phyloP scores from a whole-genome alignment of 2,113 vertebrate species.

The Megaleporinus macrocephalus region DNA sequence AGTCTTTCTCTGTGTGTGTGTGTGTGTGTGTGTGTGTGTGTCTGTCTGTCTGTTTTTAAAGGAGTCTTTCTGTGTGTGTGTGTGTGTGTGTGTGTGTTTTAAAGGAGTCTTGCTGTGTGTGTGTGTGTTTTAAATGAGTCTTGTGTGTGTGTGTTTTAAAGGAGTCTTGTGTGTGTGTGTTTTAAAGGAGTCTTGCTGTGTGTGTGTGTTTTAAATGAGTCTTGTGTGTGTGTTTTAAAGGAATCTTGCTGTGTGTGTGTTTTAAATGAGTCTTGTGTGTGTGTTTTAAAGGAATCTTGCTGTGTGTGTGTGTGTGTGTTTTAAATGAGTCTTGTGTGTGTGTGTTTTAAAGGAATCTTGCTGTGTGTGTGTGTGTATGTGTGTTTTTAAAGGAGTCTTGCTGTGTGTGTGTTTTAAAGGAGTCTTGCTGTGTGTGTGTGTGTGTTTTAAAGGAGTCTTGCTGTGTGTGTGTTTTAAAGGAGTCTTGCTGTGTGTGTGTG shows the following conservation, averaged over 20 bases:
- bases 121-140: too few species aligned
- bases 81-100: too few species aligned
- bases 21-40: not conserved
- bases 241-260: constrained; percentile 3
- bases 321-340: constrained; percentile 18
- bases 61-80: not conserved
- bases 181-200: too few species aligned
- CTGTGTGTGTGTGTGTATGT: not conserved
- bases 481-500: not conserved
- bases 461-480: constrained; percentile 19
- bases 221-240: not conserved
- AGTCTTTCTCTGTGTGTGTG: constrained; percentile 1
- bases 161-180: not conserved
- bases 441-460: too few species aligned
- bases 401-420: not conserved
- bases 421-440: too few species aligned
- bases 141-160: not conserved
- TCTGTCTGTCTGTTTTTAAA: too few species aligned
- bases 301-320: too few species aligned
- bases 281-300: not conserved
- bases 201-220: constrained; percentile 6
- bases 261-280: too few species aligned
- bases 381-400: not conserved
- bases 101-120: not conserved
- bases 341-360: not conserved